These are phyloP conservation scores for Pleuronectes platessa DNA, from an alignment of 2,113 vertebrate species.

Conservation along the genomic window DNA sequence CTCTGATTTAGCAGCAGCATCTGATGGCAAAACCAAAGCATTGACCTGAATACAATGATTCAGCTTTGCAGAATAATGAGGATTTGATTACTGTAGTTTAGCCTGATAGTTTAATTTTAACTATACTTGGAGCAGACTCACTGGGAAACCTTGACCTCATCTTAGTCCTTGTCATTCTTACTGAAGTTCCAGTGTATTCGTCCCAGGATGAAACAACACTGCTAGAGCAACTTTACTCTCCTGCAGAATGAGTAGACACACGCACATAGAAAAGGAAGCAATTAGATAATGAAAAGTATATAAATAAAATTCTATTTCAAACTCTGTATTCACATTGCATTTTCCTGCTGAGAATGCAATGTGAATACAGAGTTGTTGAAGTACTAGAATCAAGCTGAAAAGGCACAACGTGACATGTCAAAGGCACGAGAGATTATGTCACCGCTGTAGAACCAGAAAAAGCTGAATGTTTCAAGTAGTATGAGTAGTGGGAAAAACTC, in stretches of 20 bases:
- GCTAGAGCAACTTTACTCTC: neutral
- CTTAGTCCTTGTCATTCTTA: neutral
- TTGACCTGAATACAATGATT: neutral
- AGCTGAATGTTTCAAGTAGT: no score
- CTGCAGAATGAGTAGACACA: neutral
- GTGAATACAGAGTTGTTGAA: no score
- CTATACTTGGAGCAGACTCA: constrained; percentile 12
- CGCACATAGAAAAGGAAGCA: neutral
- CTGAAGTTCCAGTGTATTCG: neutral
- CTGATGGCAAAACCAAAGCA: neutral
- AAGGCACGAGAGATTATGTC: no score
- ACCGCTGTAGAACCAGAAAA: no score
- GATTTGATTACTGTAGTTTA: neutral
- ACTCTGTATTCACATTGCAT: neutral
- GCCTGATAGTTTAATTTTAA: neutral
- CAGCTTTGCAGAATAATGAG: neutral
- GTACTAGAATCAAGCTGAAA: no score
- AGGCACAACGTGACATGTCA: no score
- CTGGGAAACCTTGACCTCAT: constrained; percentile 42
- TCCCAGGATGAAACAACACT: neutral
- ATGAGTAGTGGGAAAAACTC: no score
- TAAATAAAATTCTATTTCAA: neutral
- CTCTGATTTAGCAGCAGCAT: neutral
- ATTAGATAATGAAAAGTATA: neutral
- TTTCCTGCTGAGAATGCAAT: no score